Base-by-base conservation (phyloP, 2,888 invertebrate genomes). In the Brenthis hecate region DNA sequence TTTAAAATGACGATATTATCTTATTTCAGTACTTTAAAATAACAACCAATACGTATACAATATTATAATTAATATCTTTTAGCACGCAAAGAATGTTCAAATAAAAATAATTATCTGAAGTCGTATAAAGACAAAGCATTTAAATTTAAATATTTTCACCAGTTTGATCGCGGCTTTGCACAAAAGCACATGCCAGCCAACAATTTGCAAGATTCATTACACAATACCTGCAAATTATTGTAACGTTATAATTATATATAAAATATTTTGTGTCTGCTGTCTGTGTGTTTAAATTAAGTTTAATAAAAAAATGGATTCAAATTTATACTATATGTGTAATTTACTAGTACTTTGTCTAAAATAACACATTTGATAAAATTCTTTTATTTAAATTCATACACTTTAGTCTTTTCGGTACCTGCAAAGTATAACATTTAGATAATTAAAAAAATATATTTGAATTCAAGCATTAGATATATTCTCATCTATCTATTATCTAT, bases 221-320 rank as follows among this genome's bases (percentile, higher is more conserved):
- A 71, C 73, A 75, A 74, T 73, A 72, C 70, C 71, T 69, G 68
- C 74, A 73, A 73, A 75, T 75, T 75, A 72, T 70, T 72, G 72
- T 71, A 73, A 16, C 51, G 32, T 51, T 32, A 50, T 56, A 51
- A 14, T 53, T 53, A 53, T 62, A 43, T 19, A 53, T 14, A 16
- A 13, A 16, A 32, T 50, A 51, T 51, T 13, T 61, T 32, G 32
- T 50, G 2, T 6, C 13, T 50, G 28, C 4, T 51, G 16, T 36
- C 6, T 51, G 16, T 16, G n/a, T 50, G 4, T 11, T 13, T 28
- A 32, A 11, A 16, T 57, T n/a, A 43, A 13, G 43, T 28, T 5
- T 28, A 57, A 13, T n/a, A 57, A 16, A 57, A n/a, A 47, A 47
- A 19, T 47, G 3, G 6, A 57, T 19, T 47, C 4, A 56, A 13